phyloP scores from a whole-genome alignment of 2,113 vertebrate species.

The Rana temporaria region DNA sequence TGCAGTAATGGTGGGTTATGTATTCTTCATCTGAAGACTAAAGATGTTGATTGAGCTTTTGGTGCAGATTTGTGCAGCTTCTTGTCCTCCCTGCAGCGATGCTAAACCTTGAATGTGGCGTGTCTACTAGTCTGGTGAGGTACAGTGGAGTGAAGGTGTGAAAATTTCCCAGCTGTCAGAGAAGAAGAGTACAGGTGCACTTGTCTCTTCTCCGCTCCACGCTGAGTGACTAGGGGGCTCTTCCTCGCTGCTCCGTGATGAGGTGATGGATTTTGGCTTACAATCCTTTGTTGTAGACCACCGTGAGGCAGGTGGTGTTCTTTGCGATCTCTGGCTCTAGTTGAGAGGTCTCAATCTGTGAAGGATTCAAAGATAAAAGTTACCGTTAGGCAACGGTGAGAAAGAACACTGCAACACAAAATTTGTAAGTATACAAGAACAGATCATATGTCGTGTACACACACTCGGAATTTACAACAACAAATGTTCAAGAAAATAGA shows the following conservation, averaged over 20 bases:
- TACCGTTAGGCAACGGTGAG: too few relatives aligned
- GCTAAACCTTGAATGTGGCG: not conserved
- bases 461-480: too few relatives aligned
- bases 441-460: too few relatives aligned
- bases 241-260: not conserved
- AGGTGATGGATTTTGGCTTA: conserved; percentile 65
- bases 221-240: not conserved
- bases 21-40: conserved; percentile 22
- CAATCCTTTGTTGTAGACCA: conserved; percentile 92
- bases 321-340: conserved; percentile 87
- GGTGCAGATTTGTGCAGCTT: conserved; percentile 41
- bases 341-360: conserved; percentile 82
- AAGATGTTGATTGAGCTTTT: conserved; percentile 13
- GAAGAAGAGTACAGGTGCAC: not conserved
- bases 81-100: conserved; percentile 10
- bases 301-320: conserved; percentile 79
- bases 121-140: conserved; percentile 22
- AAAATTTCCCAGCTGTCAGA: conserved; percentile 30
- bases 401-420: not conserved
- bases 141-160: conserved; percentile 18
- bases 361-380: conserved; percentile 56
- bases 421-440: too few relatives aligned
- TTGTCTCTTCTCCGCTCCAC: not conserved
- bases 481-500: too few relatives aligned
- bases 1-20: conserved; percentile 32